Evolutionary conservation across 2,113 vertebrate genomes (phyloP).

Genomic region (Camelus bactrianus): DNA sequence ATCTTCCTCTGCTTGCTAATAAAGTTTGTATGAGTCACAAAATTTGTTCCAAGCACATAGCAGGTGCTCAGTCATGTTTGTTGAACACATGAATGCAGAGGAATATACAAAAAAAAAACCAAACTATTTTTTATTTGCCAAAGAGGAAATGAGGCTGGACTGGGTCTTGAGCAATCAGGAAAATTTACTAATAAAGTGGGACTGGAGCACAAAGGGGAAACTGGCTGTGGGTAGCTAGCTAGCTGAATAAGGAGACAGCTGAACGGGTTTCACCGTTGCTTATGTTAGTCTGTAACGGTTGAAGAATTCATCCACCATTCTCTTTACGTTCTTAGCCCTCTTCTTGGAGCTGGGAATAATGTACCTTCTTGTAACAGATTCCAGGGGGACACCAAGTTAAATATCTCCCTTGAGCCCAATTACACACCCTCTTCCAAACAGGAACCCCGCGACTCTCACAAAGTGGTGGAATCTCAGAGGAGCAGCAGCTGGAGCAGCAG

Average conservation of each 20-base stretch:
- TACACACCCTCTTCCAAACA: slow-evolving; percentile 63
- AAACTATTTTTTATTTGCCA: not conserved
- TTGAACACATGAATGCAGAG: not conserved
- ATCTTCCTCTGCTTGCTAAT: not conserved
- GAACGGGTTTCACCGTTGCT: not conserved
- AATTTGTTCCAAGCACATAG: not conserved
- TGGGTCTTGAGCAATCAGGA: not conserved
- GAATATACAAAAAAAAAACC: not conserved
- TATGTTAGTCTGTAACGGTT: not conserved
- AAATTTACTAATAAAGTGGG: not conserved
- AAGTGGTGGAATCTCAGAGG: slow-evolving; percentile 59
- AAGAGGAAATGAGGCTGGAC: not conserved
- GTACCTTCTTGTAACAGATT: slow-evolving; percentile 30
- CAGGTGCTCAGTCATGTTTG: not conserved
- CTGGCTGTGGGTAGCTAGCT: not conserved
- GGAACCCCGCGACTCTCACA: slow-evolving; percentile 34
- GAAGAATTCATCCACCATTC: slow-evolving; percentile 19
- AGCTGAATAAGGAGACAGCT: not conserved
- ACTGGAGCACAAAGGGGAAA: not conserved
- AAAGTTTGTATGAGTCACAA: not conserved
- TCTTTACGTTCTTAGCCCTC: slow-evolving; percentile 22
- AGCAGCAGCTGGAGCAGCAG: slow-evolving; percentile 70
- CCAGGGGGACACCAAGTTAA: slow-evolving; percentile 66
- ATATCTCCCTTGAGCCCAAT: slow-evolving; percentile 68
- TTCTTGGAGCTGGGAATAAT: slow-evolving; percentile 44